These are phyloP conservation scores for Acanthis flammea DNA, from an alignment of 2,797 vertebrate species.

Conservation along the genomic window DNA sequence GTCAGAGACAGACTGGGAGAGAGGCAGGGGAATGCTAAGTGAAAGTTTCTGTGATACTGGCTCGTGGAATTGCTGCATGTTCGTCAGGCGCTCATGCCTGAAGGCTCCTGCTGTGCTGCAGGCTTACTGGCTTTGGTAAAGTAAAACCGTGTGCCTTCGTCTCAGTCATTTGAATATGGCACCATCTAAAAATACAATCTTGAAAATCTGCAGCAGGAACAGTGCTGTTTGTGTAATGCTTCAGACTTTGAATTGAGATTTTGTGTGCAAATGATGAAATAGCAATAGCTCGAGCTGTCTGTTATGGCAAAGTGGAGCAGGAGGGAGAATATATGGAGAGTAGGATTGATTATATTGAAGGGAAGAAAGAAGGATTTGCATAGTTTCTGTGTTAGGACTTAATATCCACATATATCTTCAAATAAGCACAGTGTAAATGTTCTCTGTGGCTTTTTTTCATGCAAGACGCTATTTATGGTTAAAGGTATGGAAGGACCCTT, in stretches of 20 bases:
- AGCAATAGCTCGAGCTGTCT: background rate
- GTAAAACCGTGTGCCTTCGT: background rate
- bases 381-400: background rate
- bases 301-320: background rate
- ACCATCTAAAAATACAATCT: background rate
- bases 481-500: slow-evolving; percentile 42
- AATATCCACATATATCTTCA: background rate
- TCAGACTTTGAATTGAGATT: background rate
- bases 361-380: slow-evolving; percentile 11
- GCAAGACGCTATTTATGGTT: background rate
- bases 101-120: background rate
- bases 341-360: background rate
- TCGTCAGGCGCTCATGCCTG: background rate
- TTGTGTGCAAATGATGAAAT: background rate
- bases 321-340: background rate
- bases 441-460: slow-evolving; percentile 9
- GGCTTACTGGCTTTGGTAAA: background rate
- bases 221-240: background rate
- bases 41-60: background rate
- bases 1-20: background rate
- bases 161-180: background rate
- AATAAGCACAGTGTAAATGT: background rate
- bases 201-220: background rate
- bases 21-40: background rate
- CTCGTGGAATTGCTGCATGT: fast-evolving